These are phyloP conservation scores for Oncorhynchus kisutch DNA, from an alignment of 2,113 vertebrate genomes.

Conservation along the genomic window DNA sequence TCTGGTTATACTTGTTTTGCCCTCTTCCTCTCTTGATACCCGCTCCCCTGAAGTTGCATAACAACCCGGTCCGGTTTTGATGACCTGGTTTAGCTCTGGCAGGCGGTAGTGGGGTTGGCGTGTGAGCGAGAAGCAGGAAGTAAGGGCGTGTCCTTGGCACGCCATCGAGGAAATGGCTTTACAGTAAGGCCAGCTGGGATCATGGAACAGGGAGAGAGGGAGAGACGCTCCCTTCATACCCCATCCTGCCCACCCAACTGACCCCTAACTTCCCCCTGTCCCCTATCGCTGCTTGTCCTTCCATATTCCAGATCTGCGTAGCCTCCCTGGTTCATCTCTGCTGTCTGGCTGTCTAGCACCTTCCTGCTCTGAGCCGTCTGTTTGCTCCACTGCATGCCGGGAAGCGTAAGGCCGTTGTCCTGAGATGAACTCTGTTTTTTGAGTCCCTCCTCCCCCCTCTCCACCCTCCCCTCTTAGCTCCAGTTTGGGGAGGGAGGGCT, in stretches of 20 bases:
- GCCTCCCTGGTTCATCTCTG: background rate
- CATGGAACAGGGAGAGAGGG: background rate
- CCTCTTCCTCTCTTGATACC: too few species aligned
- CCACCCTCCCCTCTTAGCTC: constrained; percentile 7
- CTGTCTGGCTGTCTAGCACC: too few species aligned
- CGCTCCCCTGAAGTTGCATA: too few species aligned
- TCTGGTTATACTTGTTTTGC: too few species aligned
- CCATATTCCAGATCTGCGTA: too few species aligned
- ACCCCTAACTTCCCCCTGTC: background rate
- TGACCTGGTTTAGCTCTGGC: background rate
- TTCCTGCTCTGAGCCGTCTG: too few species aligned
- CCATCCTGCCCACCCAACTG: too few species aligned
- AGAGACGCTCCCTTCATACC: too few species aligned
- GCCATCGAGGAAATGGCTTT: constrained; percentile 44
- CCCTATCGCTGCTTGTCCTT: background rate
- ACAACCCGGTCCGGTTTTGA: background rate
- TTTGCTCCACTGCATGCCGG: background rate
- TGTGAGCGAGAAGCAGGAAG: constrained; percentile 52
- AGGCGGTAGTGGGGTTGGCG: constrained; percentile 20
- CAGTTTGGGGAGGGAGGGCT: background rate
- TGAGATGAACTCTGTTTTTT: constrained; percentile 49
- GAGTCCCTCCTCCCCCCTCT: constrained; percentile 21
- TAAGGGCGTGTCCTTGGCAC: constrained; percentile 40
- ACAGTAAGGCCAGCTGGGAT: constrained; percentile 32
- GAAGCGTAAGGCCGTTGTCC: constrained; percentile 58